These are phyloP conservation scores for Ornithorhynchus anatinus DNA, from an alignment of 2,113 vertebrate genomes.

Conservation along the genomic window DNA sequence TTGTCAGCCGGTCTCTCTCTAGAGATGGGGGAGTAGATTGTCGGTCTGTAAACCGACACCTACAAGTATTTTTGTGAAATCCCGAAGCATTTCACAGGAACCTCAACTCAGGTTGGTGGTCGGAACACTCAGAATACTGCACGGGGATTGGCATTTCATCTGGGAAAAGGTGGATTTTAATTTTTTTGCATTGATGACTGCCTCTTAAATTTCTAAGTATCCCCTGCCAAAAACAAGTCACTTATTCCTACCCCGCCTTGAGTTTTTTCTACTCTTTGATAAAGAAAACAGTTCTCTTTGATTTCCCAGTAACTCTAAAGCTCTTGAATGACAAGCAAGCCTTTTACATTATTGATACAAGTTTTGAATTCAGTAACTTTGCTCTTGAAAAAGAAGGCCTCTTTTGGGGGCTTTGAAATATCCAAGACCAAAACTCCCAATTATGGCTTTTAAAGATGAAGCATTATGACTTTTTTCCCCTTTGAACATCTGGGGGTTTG, in stretches of 20 bases:
- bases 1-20: not conserved
- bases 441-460: conserved; percentile 22
- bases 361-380: conserved; percentile 55
- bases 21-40: not conserved
- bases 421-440: conserved; percentile 22
- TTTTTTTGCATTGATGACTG: too few relatives aligned
- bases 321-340: conserved; percentile 36
- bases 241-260: too few relatives aligned
- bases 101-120: not conserved
- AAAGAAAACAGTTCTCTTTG: conserved; percentile 50
- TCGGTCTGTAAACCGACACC: not conserved
- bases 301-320: conserved; percentile 47
- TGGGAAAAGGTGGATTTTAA: too few relatives aligned
- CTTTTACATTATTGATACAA: conserved; percentile 70
- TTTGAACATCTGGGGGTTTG: conserved; percentile 24
- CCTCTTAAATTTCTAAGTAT: accelerated
- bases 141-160: accelerated
- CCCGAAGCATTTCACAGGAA: not conserved
- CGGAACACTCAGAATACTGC: not conserved
- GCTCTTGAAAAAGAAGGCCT: conserved; percentile 40
- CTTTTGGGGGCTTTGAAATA: conserved; percentile 45
- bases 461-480: not conserved
- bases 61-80: not conserved
- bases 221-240: not conserved
- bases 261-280: conserved; percentile 28